phyloP scores from a whole-genome alignment of 1,140 invertebrate genomes.

The Apocrypta bakeri region DNA sequence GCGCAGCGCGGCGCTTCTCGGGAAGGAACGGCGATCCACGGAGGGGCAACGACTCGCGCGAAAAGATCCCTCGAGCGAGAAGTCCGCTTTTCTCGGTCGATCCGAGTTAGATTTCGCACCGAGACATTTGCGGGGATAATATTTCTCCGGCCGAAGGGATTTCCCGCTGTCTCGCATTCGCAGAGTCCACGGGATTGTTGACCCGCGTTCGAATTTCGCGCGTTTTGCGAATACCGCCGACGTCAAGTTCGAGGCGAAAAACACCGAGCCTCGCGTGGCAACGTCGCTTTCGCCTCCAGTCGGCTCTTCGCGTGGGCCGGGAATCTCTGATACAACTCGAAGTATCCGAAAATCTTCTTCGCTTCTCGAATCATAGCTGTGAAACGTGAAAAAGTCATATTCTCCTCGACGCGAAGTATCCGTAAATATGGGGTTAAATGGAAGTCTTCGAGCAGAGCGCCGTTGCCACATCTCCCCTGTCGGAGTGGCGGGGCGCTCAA shows the following conservation, averaged over 20 bases:
- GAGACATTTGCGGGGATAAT: too few species aligned
- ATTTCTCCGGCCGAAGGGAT: too few species aligned
- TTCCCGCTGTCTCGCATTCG: background rate
- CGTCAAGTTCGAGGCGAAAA: background rate
- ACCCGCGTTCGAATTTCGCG: conserved; percentile 14
- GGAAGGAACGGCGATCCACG: background rate
- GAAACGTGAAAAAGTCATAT: too few species aligned
- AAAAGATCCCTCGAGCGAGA: too few species aligned
- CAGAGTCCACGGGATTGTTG: background rate
- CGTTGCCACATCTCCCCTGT: background rate
- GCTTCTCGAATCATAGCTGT: background rate
- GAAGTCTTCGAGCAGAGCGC: background rate
- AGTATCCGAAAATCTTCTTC: background rate
- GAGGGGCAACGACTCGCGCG: too few species aligned
- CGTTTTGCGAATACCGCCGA: background rate
- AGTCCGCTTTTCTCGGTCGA: background rate
- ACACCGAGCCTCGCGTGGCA: background rate
- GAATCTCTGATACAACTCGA: background rate
- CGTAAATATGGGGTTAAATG: background rate
- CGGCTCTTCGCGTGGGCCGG: background rate
- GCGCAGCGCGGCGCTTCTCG: background rate
- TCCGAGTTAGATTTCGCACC: too few species aligned
- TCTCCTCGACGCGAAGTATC: background rate
- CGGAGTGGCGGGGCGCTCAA: background rate
- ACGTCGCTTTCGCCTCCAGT: background rate